phyloP scores from a whole-genome alignment of 2,797 vertebrate genomes.

The Dendrocincla fuliginosa region DNA sequence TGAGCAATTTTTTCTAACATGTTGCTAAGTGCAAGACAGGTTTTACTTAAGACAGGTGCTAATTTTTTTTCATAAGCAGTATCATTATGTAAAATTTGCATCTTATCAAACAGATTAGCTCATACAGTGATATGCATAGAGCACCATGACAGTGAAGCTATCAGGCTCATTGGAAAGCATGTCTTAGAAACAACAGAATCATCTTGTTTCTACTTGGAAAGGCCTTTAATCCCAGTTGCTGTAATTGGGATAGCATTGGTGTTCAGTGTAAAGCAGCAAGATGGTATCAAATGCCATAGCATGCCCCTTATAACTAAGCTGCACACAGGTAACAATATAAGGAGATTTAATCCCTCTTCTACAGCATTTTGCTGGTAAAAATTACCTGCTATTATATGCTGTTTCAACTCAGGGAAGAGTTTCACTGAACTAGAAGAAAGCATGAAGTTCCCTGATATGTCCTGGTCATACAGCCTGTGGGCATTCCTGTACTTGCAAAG shows the following conservation, averaged over 20 bases:
- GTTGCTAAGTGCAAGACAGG: background rate
- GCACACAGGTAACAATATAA: background rate
- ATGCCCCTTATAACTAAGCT: background rate
- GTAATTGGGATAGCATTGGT: background rate
- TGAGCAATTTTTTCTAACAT: background rate
- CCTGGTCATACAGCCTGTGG: background rate
- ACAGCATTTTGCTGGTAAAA: background rate
- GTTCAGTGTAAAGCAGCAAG: background rate
- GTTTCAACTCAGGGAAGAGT: background rate
- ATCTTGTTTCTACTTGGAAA: background rate
- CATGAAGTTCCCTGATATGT: background rate
- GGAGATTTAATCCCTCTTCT: background rate
- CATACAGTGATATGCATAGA: rapidly evolving
- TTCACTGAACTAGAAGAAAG: background rate
- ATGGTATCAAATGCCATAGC: background rate
- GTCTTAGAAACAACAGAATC: background rate
- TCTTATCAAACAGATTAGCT: background rate
- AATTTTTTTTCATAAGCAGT: background rate
- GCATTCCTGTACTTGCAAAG: background rate
- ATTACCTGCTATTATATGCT: background rate
- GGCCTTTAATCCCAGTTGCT: background rate
- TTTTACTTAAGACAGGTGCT: background rate
- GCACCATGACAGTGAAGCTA: background rate
- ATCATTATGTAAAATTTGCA: background rate
- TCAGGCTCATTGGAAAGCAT: background rate